Base-by-base conservation (phyloP, 2,797 vertebrate genomes). In the Geotrypetes seraphini region DNA sequence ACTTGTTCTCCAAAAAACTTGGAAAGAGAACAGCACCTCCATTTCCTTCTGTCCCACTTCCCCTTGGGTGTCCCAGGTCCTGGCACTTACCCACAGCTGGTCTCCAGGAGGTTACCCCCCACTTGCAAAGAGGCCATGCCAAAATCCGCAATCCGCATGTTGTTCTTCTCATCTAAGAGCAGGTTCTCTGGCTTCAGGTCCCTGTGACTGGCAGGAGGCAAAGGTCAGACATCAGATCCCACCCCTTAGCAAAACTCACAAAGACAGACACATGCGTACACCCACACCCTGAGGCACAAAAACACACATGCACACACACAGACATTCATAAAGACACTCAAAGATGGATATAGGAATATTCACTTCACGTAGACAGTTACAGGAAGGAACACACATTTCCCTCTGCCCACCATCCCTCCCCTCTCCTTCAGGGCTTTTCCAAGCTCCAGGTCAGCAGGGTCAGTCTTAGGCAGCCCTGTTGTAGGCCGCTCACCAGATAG, bases 121-220 rank as follows among this genome's bases (percentile, higher is more conserved):
- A 93, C 91, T 83, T 94, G 90, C 60, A 94, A 83, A 43, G 90
- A 93, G 16, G 90, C 89, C 91, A 94, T 93, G 47, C 90, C 90
- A 35, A 94, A 94, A 76, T 94, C 91, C 27, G 90, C 91, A 2
- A 93, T 92, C 17, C 91, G 83, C 57, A 94, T 94, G 68, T 94
- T 92, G 71, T 92, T 94, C 50, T 89, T 92, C 63, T 92, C 91
- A 42, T 94, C 91, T 76, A 94, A 62, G 43, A 94, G 83, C 61
- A 94, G 66, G 66, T 94, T 94, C 70, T 94, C 90, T 0, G 91
- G 91, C 72, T 94, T 93, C 65, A 94, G 73, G 71, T 93, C 91
- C 69, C 91, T 88, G 78, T 94, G 91, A 71, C 91, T 93, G 65
- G 25, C 38, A 17, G 31, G 28, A 23, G 22, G 19, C 20, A 24